Conservation (phyloP, 2,888 invertebrate species). For the Heterodera filipjevi region DNA sequence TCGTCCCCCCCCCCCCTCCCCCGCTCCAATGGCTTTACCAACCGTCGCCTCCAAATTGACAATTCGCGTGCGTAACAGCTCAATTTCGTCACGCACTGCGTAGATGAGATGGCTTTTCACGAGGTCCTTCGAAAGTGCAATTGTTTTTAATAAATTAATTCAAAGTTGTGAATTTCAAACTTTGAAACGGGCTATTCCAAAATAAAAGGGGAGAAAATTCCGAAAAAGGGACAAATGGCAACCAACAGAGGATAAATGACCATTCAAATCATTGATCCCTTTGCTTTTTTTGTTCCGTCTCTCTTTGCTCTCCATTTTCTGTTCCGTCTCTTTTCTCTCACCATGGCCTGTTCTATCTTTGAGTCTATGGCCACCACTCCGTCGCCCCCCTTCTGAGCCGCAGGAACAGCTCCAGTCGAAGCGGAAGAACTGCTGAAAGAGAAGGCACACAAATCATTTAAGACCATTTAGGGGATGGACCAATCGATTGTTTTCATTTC, state of each 20-base stretch:
- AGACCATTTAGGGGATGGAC: not conserved
- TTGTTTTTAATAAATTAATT: too few species aligned
- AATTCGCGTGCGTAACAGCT: conserved; percentile 43
- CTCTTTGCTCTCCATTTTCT: not conserved
- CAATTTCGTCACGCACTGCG: conserved; percentile 53
- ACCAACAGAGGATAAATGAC: too few species aligned
- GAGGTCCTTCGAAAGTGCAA: conserved; percentile 41
- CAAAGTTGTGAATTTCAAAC: too few species aligned
- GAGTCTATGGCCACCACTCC: conserved; percentile 41
- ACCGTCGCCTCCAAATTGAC: conserved; percentile 47
- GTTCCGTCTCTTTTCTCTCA: not conserved
- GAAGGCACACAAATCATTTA: not conserved
- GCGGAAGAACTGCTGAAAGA: conserved; percentile 25
- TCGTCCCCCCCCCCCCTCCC: not conserved
- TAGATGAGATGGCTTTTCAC: conserved; percentile 53
- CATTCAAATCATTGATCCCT: too few species aligned
- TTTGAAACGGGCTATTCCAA: too few species aligned
- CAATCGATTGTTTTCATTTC: not conserved
- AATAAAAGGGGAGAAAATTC: too few species aligned
- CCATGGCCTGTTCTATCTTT: conserved; percentile 54
- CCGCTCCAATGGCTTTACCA: too few species aligned
- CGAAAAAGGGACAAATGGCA: too few species aligned
- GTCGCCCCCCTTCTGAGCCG: not conserved
- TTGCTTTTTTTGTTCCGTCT: conserved; percentile 1
- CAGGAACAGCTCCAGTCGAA: conserved; percentile 26